Base-by-base conservation (phyloP, 2,888 invertebrate genomes). In the Polia nebulosa region DNA sequence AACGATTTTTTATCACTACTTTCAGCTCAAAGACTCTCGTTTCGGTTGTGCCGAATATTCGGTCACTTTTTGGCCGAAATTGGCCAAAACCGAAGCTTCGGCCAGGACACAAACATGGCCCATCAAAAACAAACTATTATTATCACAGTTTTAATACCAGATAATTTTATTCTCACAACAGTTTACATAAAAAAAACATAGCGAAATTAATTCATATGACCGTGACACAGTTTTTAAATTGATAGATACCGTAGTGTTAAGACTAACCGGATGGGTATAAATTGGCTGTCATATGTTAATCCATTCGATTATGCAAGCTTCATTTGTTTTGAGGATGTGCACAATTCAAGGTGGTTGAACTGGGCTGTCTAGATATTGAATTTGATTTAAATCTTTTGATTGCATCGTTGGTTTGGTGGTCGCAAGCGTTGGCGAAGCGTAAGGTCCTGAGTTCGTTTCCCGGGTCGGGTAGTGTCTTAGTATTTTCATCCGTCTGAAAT, bases 161-260 rank as follows among this genome's bases (percentile, higher is more conserved):
- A 49, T 57, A 57, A n/a, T 15, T n/a, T 17, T 13, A 29, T 49
- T 49, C n/a, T 17, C 58, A 13, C 6, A 57, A 27, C 17, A 29
- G 13, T n/a, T 22, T 52, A 53, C 15, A 17, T 13, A 9, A 59
- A 53, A 66, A 25, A 55, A 59, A 61, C 29, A 41, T 5, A 34
- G 68, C 44, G 2, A 67, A 72, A 59, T 72, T 58, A 25, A 66
- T 65, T 32, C 29, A 34, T 34, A 15, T 56, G 70, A 59, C 76
- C 76, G 2, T 76, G 77, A 0, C 72, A 65, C 8, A 45, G 44
- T 58, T 72, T 57, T 22, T 39, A 11, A 65, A 45, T 51, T 36
- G 49, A 55, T n/a, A n/a, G n/a, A n/a, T n/a, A n/a, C n/a, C n/a
- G n/a, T n/a, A n/a, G n/a, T n/a, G n/a, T n/a, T n/a, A n/a, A n/a